These are phyloP conservation scores for Lamellibrachia satsuma DNA, from an alignment of 2,888 invertebrate species.

Conservation along the genomic window DNA sequence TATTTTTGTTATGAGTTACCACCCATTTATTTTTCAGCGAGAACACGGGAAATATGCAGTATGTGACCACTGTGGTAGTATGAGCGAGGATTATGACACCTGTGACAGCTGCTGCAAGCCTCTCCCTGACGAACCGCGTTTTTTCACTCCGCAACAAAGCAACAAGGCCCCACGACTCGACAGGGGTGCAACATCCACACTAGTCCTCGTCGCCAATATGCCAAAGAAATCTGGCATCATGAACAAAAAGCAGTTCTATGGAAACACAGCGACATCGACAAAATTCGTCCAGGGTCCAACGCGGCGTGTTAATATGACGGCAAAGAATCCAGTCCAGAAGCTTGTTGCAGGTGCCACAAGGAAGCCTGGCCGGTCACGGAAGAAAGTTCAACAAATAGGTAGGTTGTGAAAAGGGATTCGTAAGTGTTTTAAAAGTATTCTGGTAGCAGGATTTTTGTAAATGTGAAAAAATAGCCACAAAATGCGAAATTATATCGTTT, in stretches of 20 bases:
- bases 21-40: conserved; percentile 20
- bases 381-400: conserved; percentile 19
- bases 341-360: not conserved
- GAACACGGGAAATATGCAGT: conserved; percentile 64
- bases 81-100: conserved; percentile 80
- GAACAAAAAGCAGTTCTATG: conserved; percentile 46
- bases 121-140: conserved; percentile 54
- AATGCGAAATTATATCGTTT: no score
- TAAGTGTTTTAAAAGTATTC: no score
- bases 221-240: conserved; percentile 26
- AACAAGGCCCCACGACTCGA: not conserved
- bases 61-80: conserved; percentile 82
- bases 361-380: conserved; percentile 14
- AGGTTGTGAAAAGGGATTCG: not conserved
- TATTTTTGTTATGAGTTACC: no score
- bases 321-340: not conserved
- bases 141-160: conserved; percentile 30
- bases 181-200: conserved; percentile 29
- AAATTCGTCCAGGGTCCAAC: not conserved
- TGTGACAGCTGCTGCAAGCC: conserved; percentile 75
- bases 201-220: conserved; percentile 17
- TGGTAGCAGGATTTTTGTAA: no score
- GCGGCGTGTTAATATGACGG: not conserved
- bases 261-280: conserved; percentile 30
- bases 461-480: no score